These are phyloP conservation scores for Zaprionus vittiger DNA, from an alignment of 1,140 invertebrate genomes.

Conservation along the genomic window DNA sequence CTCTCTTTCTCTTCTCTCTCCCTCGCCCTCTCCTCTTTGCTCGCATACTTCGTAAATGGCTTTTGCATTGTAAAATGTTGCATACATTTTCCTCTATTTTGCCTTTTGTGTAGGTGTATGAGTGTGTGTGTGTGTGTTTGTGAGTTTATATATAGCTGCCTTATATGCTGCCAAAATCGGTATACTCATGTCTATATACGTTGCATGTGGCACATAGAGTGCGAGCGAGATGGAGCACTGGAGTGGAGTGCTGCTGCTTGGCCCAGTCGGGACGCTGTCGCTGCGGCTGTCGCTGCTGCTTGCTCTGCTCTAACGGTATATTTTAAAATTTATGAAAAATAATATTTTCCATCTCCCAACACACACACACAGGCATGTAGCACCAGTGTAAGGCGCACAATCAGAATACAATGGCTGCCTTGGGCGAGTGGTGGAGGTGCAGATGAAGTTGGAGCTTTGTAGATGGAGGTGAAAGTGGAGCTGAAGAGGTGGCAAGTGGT, in stretches of 20 bases:
- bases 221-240: conserved; percentile 45
- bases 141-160: conserved; percentile 12
- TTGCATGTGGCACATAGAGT: conserved; percentile 35
- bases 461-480: neutral
- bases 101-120: conserved; percentile 51
- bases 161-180: conserved; percentile 50
- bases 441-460: neutral
- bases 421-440: conserved; percentile 15
- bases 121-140: conserved; percentile 25
- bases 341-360: conserved; percentile 77
- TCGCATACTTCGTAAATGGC: conserved; percentile 62
- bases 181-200: conserved; percentile 44
- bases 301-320: conserved; percentile 52
- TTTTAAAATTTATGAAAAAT: conserved; percentile 84
- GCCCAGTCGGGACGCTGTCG: conserved; percentile 18
- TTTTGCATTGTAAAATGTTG: conserved; percentile 83
- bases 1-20: conserved; percentile 21
- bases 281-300: conserved; percentile 9
- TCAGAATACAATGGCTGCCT: conserved; percentile 80
- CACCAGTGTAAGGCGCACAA: conserved; percentile 71
- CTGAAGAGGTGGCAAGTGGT: neutral
- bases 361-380: conserved; percentile 31
- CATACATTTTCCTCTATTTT: conserved; percentile 82
- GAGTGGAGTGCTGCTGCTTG: conserved; percentile 6
- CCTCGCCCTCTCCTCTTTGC: conserved; percentile 5